These are phyloP conservation scores for Emydura subglobosa DNA, from an alignment of 2,113 vertebrate genomes.

Conservation along the genomic window DNA sequence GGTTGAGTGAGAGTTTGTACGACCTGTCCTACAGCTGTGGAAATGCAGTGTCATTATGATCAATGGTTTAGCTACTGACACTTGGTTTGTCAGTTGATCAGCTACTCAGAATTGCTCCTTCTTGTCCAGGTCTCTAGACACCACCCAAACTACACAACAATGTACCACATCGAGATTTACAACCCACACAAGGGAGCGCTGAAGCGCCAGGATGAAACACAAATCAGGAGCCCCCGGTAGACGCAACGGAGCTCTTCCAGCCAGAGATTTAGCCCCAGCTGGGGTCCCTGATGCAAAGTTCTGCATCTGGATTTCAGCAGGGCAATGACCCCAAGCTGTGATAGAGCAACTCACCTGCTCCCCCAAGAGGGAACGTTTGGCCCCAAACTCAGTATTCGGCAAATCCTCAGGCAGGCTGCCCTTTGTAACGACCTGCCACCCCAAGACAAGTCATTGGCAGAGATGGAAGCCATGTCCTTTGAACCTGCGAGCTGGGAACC, in stretches of 20 bases:
- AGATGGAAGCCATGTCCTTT: not conserved
- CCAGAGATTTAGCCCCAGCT: not conserved
- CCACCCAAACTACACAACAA: not conserved
- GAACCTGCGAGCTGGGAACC: not conserved
- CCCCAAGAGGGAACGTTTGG: not conserved
- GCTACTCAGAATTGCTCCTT: not conserved
- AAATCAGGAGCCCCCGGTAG: not conserved
- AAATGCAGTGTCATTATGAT: not conserved
- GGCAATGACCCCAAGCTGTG: not conserved
- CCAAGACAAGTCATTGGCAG: not conserved
- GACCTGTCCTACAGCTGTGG: not conserved
- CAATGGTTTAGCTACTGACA: not conserved
- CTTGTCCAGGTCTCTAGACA: not conserved
- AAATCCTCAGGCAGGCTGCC: not conserved
- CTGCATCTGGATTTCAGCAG: not conserved
- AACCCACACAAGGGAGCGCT: not conserved
- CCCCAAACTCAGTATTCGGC: not conserved
- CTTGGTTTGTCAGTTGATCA: not conserved
- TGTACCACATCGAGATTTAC: not conserved
- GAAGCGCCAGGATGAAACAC: not conserved
- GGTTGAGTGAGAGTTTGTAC: not conserved
- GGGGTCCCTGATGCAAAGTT: not conserved
- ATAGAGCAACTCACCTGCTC: rapidly evolving
- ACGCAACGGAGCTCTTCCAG: not conserved
- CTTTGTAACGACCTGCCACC: not conserved